Evolutionary conservation across 2,797 vertebrate genomes (phyloP), one percentile per base, ranked within the genome.

Genomic region (Aldrovandia affinis): DNA sequence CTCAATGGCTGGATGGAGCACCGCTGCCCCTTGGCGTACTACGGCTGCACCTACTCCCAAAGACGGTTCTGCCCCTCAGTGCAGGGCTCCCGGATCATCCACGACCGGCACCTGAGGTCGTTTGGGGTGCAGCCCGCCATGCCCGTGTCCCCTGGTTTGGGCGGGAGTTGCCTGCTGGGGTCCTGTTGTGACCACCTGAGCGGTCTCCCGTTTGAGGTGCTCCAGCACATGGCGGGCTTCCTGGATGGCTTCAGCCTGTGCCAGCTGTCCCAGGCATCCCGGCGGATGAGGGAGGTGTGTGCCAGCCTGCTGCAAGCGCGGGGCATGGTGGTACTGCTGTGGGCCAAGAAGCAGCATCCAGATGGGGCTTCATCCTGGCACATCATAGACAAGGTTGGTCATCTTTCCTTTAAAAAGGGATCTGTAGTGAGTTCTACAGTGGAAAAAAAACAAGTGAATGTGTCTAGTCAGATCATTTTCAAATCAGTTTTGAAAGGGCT

Each of bases 1-100:
- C 97, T 99, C 79, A 99, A 99, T 59, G 98, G 98, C 88, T 99
- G 98, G 98, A 99, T 99, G 97, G 98, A 99, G 89, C 98, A 99
- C 84, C 96, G 98, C 75, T 99, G 98, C 90, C 98, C 98, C 33
- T 89, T 99, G 92, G 98, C 98, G 0, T 99, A 99, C 91, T 99
- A 99, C 81, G 98, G 98, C 87, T 99, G 98, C 92, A 98, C 98
- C 30, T 99, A 98, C 92, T 99, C 98, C 75, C 98, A 99, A 78
- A 95, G 98, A 88, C 96, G 98, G 81, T 99, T 99, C 95, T 99
- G 98, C 85, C 98, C 98, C 0, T 98, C 98, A 1, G 96, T 96
- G 2, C 98, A 98, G 92, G 98, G 98, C 87, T 98, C 97, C 88
- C 96, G 97, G 88, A 95, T 99, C 89, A 97, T 99, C 92, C 98